Base-by-base conservation (phyloP, 2,113 vertebrate genomes). In the Carettochelys insculpta region DNA sequence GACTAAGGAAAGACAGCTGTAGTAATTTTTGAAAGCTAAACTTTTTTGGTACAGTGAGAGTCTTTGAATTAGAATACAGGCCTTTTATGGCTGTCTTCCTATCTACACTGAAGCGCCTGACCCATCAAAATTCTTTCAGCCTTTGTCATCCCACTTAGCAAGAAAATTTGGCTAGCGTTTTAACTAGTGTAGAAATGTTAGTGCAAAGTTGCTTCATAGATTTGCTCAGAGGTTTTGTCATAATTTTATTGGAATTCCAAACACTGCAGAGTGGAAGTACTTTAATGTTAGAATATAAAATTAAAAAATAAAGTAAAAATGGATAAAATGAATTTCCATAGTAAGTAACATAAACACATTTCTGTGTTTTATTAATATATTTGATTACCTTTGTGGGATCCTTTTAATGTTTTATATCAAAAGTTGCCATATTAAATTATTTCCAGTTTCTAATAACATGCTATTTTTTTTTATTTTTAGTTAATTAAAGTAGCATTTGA, bases 401-500 rank as follows among this genome's bases (percentile, higher is more conserved):
- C 82, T 61, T 84, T 56, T 73, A 38, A 27, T 86, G 11, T 93
- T 77, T 29, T 75, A 61, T 68, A 61, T 31, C 83, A 0, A 29
- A 22, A 45, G 41, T 75, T 29, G 41, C 41, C 41, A 3, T 9
- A 12, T 16, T 82, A 50, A 45, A 73, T 84, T 83, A 3, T 71
- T 89, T 89, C 34, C 16, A 3, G 1, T 52, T 88, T 92, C 89
- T 96, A 83, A n/a, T n/a, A n/a, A 96, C 12, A 0, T 79, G 11
- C 89, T 48, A 2, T 92, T 20, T 79, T 96, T 86, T 96, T 95
- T 96, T 87, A 83, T 89, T 84, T 92, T 24, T 95, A 99, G 99
- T 92, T 99, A 94, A 99, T 99, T 97, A 99, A 99, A 97, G 99
- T 99, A 93, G 99, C 99, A 19, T 99, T 99, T 97, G 99, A 99